A percentile compares a stretch with the other conserved stretches of the same genome.
phyloP scores from a whole-genome alignment of 1,140 invertebrate genomes.

The Geopemphigus sp. region DNA sequence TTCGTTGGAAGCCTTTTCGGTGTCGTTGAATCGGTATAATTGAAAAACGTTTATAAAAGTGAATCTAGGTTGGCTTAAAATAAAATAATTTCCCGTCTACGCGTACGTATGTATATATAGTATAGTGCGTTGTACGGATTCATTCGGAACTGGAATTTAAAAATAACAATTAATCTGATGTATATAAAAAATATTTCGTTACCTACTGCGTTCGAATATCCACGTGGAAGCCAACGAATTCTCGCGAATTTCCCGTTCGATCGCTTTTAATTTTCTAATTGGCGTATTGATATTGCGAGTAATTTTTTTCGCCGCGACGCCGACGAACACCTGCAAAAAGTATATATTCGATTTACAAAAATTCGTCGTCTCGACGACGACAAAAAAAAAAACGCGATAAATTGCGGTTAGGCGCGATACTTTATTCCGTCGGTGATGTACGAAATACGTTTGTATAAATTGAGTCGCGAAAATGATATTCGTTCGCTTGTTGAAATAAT shows the following conservation, averaged over 20 bases:
- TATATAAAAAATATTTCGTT: neutral
- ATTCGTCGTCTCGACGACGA: no score
- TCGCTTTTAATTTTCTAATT: neutral
- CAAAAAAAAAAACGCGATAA: no score
- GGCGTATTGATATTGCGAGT: no score
- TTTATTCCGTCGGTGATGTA: neutral
- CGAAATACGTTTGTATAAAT: neutral
- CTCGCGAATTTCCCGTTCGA: neutral
- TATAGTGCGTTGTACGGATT: conserved; percentile 12
- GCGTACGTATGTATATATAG: no score
- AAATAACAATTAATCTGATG: neutral
- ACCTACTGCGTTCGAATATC: neutral
- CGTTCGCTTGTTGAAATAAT: neutral
- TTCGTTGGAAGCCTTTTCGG: neutral
- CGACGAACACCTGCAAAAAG: no score
- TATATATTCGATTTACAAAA: no score
- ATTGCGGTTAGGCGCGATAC: no score
- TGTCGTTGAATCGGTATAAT: neutral
- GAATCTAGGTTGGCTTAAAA: neutral
- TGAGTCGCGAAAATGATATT: neutral
- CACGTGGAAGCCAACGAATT: neutral
- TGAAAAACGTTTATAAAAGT: neutral
- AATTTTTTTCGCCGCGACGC: no score
- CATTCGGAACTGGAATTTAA: neutral
- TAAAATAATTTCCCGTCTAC: neutral